These are phyloP conservation scores for Moxostoma hubbsi DNA, from an alignment of 2,797 vertebrate genomes.

Conservation along the genomic window DNA sequence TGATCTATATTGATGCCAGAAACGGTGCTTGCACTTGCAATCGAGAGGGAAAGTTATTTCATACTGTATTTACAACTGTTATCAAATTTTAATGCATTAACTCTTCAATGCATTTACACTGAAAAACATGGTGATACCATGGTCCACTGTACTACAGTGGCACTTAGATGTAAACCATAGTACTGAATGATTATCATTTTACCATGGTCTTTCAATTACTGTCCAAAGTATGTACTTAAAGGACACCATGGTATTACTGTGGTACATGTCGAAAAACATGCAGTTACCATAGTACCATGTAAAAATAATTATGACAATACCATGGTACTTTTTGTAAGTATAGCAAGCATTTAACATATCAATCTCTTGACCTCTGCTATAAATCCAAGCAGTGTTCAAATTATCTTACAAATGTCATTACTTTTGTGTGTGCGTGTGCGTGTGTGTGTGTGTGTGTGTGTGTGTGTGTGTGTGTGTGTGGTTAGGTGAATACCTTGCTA, in stretches of 20 bases:
- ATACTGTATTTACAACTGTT: too few species aligned
- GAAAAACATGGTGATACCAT: neutral
- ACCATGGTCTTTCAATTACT: neutral
- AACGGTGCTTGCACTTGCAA: neutral
- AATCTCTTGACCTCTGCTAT: too few species aligned
- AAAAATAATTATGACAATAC: neutral
- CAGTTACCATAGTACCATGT: neutral
- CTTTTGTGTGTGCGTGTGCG: too few species aligned
- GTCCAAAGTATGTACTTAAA: too few species aligned
- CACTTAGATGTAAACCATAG: too few species aligned
- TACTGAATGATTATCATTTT: neutral
- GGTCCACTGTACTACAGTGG: neutral
- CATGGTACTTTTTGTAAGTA: neutral
- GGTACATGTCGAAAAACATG: too few species aligned
- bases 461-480: too few species aligned
- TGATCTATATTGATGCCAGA: neutral
- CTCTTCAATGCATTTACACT: neutral
- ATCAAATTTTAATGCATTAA: neutral
- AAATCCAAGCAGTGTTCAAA: neutral
- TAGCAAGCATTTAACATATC: too few species aligned
- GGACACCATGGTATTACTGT: too few species aligned
- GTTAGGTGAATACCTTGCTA: neutral
- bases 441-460: neutral
- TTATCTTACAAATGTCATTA: neutral
- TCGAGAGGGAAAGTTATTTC: neutral